phyloP scores from a whole-genome alignment of 2,888 invertebrate genomes.

The Perizoma flavofasciatum region DNA sequence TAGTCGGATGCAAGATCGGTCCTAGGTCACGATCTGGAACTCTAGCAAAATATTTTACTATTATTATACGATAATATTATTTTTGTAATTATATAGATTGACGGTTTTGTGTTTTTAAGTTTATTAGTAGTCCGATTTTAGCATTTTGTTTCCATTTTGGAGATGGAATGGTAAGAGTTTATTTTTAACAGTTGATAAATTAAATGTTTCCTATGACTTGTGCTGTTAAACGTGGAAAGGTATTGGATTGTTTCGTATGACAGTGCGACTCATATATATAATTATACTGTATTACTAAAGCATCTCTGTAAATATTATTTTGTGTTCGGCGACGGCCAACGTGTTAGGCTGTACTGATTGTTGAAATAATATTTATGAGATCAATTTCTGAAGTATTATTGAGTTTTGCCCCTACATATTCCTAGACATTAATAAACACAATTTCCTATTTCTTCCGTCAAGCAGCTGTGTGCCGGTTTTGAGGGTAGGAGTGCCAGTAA shows the following conservation, averaged over 20 bases:
- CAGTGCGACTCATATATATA: conserved; percentile 54
- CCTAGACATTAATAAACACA: no score
- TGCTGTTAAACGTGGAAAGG: conserved; percentile 40
- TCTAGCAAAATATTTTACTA: conserved; percentile 57
- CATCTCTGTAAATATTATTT: conserved; percentile 81
- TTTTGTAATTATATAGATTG: conserved; percentile 54
- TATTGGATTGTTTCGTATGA: conserved; percentile 22
- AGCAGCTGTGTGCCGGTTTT: no score
- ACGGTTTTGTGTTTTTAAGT: conserved; percentile 51
- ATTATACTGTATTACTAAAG: conserved; percentile 33
- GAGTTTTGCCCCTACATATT: conserved; percentile 6
- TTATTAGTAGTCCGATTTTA: conserved; percentile 47
- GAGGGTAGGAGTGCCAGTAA: no score
- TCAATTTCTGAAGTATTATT: conserved; percentile 53
- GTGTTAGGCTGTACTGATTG: conserved; percentile 58
- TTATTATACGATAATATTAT: conserved; percentile 57
- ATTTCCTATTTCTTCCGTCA: no score
- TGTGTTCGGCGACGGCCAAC: conserved; percentile 53
- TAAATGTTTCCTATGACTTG: conserved; percentile 50
- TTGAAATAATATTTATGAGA: conserved; percentile 82
- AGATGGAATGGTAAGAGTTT: conserved; percentile 59
- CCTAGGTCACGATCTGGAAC: conserved; percentile 32
- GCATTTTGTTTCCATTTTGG: conserved; percentile 38
- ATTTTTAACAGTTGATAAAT: conserved; percentile 53
- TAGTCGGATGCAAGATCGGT: no score